phyloP scores from a whole-genome alignment of 2,113 vertebrate genomes.

The Pycnonotus jocosus region DNA sequence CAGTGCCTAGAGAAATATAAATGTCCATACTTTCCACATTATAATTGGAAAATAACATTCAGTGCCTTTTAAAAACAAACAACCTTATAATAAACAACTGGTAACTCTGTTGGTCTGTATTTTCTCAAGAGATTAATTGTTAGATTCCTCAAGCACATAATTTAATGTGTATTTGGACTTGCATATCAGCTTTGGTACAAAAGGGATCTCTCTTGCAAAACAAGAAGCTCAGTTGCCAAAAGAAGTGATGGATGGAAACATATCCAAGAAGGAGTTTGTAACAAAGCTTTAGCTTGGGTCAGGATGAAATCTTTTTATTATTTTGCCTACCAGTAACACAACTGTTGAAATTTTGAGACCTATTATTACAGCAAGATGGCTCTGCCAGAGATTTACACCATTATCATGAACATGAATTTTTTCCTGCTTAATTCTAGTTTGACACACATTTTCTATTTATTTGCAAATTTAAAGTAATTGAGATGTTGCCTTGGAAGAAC shows the following conservation, averaged over 20 bases:
- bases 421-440: neutral
- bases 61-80: neutral
- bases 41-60: neutral
- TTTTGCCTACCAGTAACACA: neutral
- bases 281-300: neutral
- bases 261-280: neutral
- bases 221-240: neutral
- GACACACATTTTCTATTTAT: neutral
- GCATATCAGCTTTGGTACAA: neutral
- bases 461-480: neutral
- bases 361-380: neutral
- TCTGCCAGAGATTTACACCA: neutral
- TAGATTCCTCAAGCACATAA: neutral
- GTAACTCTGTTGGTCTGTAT: neutral
- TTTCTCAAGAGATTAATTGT: constrained; percentile 17
- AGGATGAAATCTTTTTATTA: neutral
- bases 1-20: neutral
- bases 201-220: neutral
- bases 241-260: neutral
- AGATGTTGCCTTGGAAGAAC: neutral
- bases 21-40: neutral
- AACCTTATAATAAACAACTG: neutral
- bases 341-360: neutral
- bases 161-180: neutral
- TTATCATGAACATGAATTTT: neutral